Conservation (phyloP, 2,888 invertebrate species). For the Erebia epiphron region DNA sequence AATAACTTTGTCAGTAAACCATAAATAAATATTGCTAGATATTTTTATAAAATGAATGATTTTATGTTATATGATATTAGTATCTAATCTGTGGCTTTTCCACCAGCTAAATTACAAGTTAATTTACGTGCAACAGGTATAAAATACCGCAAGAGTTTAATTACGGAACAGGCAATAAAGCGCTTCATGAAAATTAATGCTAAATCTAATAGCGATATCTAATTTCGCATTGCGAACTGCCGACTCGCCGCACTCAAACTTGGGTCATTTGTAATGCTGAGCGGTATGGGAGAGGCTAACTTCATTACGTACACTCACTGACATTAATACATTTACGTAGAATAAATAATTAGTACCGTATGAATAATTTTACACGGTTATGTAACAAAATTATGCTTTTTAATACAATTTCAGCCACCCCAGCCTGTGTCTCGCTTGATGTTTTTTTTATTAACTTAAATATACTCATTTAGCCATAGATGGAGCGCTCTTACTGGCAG, state of each 20-base stretch:
- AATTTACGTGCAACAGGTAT: not conserved
- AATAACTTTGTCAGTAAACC: too few species aligned
- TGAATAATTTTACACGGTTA: constrained; percentile 17
- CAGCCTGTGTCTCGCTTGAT: not conserved
- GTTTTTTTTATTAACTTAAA: not conserved
- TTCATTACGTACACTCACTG: constrained; percentile 32
- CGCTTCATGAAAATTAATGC: constrained; percentile 8
- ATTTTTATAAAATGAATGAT: too few species aligned
- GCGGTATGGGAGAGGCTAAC: constrained; percentile 34
- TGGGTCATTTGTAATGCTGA: constrained; percentile 38
- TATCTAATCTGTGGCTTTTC: too few species aligned
- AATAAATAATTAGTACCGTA: constrained; percentile 19
- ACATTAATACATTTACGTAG: constrained; percentile 24
- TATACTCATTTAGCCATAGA: too few species aligned
- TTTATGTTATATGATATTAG: too few species aligned
- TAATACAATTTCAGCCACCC: not conserved
- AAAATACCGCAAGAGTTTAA: constrained; percentile 5
- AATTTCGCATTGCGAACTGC: constrained; percentile 30
- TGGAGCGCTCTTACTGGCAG: too few species aligned
- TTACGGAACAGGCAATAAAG: constrained; percentile 1
- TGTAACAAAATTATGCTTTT: constrained; percentile 4
- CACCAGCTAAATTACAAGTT: not conserved
- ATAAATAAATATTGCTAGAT: too few species aligned
- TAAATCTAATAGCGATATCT: constrained; percentile 23
- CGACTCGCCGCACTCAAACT: constrained; percentile 33